Evolutionary conservation across 2,113 vertebrate genomes (phyloP).

Genomic region (Vanacampus margaritifer): DNA sequence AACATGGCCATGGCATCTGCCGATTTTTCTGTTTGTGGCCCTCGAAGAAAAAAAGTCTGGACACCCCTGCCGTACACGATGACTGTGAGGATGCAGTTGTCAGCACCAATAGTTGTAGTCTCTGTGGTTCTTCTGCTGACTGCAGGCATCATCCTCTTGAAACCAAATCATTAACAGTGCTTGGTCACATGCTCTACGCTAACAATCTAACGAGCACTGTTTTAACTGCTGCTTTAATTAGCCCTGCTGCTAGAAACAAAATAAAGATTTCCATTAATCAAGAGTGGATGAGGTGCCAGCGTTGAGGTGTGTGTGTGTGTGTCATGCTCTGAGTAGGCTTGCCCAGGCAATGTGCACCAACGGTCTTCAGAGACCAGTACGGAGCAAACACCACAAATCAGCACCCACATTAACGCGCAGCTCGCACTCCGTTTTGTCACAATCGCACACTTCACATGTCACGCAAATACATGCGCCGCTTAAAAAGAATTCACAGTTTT

Average conservation of each 20-base stretch:
- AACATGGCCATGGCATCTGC: too few relatives aligned
- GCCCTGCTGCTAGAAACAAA: constrained; percentile 74
- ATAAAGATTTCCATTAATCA: constrained; percentile 79
- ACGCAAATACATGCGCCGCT: constrained; percentile 70
- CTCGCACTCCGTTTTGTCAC: constrained; percentile 54
- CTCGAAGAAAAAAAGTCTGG: too few relatives aligned
- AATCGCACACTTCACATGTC: constrained; percentile 64
- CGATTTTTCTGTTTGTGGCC: too few relatives aligned
- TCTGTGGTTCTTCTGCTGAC: constrained; percentile 55
- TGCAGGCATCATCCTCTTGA: constrained; percentile 41
- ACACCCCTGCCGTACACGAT: constrained; percentile 51
- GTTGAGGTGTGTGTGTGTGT: constrained; percentile 36
- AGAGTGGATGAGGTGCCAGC: constrained; percentile 40
- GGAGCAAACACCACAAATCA: constrained; percentile 62
- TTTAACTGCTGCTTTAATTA: constrained; percentile 78
- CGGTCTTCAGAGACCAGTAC: constrained; percentile 64
- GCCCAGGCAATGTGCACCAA: constrained; percentile 73
- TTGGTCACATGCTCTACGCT: constrained; percentile 49
- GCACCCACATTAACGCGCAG: constrained; percentile 58
- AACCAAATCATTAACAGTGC: constrained; percentile 59
- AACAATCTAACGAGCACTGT: constrained; percentile 71
- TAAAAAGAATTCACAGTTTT: constrained; percentile 75
- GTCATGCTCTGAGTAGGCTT: constrained; percentile 62
- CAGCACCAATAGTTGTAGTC: constrained; percentile 66
- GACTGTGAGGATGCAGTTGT: constrained; percentile 75